Percentiles rank a stretch among this genome's conserved stretches.
Conservation (phyloP, 2,797 vertebrate genomes). For the Rhincodon typus region DNA sequence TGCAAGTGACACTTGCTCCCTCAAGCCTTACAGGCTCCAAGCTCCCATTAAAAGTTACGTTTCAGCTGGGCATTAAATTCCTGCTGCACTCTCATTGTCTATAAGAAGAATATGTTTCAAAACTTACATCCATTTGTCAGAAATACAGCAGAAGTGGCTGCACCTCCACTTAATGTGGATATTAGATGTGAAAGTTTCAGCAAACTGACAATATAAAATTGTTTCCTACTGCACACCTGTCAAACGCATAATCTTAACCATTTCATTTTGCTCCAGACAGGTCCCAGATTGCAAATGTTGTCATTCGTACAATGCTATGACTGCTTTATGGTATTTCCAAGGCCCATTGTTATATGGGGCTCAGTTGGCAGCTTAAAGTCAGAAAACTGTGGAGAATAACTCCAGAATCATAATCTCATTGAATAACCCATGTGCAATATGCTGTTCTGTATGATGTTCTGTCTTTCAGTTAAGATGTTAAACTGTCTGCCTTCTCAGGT, state of each 20-base stretch:
- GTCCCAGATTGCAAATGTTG: background rate
- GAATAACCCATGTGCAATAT: background rate
- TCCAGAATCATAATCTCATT: background rate
- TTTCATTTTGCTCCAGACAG: background rate
- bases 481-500: background rate
- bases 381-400: background rate
- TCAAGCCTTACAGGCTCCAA: background rate
- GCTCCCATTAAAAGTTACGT: background rate
- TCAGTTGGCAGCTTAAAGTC: background rate
- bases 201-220: background rate
- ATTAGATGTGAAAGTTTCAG: background rate
- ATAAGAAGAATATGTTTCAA: background rate
- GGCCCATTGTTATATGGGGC: too few species aligned
- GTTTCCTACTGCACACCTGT: background rate
- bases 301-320: too few species aligned
- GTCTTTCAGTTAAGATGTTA: background rate
- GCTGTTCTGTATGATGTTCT: too few species aligned
- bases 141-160: background rate
- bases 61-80: background rate
- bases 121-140: background rate
- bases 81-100: too few species aligned
- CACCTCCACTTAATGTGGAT: background rate
- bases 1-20: background rate
- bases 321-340: background rate
- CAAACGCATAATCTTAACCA: background rate